Base-by-base conservation (phyloP, 2,888 invertebrate genomes). In the Plebejus anna region DNA sequence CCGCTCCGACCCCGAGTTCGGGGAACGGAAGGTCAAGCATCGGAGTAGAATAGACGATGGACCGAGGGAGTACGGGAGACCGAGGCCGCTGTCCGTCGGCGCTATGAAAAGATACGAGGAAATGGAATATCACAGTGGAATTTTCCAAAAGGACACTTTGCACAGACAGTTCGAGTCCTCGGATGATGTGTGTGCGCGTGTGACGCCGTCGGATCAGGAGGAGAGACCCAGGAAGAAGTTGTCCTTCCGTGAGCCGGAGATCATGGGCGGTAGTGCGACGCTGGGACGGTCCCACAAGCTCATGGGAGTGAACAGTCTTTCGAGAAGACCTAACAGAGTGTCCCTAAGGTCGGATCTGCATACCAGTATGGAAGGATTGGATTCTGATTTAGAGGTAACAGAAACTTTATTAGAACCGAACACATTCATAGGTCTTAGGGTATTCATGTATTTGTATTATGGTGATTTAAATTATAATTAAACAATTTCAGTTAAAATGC, bases 201-300 rank as follows among this genome's bases (percentile, higher is more conserved):
- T 94, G 9, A 87, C 90, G 79, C 87, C 93, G 80, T 93, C 94
- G 5, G 86, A 88, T 70, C 80, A 87, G 81, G 89, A 94, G 81
- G 96, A 95, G 84, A 93, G 96, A 82, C 97, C 97, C 0, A 94
- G 97, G 76, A 98, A 98, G 88, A 98, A 98, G 87, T 91, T 98
- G 13, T 98, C 97, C 9, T 98, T 98, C 89, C 96, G 97, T 78
- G 97, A 98, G 84, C 98, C 98, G 3, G 97, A 97, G 89, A 96
- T 96, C 75, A 94, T 96, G 79, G 87, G 85, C 78, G 85, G 86
- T 32, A 88, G 84, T 81, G 86, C 87, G 55, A 90, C 89, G 5
- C 76, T 89, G 47, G 90, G 90, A 22, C 87, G 94, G 13, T 92
- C 92, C n/a, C 84, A 87, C 79, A 93, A 92, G 80, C 83, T 89